Conservation (phyloP, 2,888 invertebrate species). For the Nycteola revayana region DNA sequence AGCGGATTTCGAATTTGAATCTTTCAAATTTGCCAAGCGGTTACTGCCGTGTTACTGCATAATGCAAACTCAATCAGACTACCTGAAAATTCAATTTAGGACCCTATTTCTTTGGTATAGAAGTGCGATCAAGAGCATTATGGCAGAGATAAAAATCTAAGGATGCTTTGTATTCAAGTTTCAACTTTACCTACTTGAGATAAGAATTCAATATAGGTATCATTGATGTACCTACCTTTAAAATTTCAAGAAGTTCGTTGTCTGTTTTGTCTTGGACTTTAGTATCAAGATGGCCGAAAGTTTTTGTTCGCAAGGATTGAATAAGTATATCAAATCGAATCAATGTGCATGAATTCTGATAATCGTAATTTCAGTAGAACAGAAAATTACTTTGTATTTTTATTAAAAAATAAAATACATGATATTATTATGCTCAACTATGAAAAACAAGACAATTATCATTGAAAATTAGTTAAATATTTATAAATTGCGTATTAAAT, state of each 20-base stretch:
- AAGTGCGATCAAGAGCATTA: slow-evolving; percentile 3
- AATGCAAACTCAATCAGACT: slow-evolving; percentile 11
- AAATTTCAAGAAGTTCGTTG: slow-evolving; percentile 11
- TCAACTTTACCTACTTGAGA: slow-evolving; percentile 12
- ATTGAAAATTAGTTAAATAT: too few species aligned
- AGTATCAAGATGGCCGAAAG: slow-evolving; percentile 24
- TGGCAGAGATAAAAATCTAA: slow-evolving; percentile 5
- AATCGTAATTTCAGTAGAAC: too few species aligned
- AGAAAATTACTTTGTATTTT: too few species aligned
- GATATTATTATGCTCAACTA: too few species aligned
- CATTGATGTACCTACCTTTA: slow-evolving; percentile 9
- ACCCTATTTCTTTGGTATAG: slow-evolving; percentile 16
- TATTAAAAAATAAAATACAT: too few species aligned
- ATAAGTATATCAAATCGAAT: slow-evolving; percentile 20
- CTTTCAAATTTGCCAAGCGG: slow-evolving; percentile 37
- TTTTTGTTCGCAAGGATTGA: slow-evolving; percentile 23
- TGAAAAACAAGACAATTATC: too few species aligned
- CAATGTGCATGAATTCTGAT: neutral
- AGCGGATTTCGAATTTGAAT: slow-evolving; percentile 53
- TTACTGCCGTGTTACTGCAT: slow-evolving; percentile 31
- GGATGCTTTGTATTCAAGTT: slow-evolving; percentile 11
- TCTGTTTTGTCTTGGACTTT: slow-evolving; percentile 19
- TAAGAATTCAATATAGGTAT: slow-evolving; percentile 14
- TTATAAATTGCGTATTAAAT: too few species aligned
- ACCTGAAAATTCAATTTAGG: slow-evolving; percentile 6